Evolutionary conservation across 1,140 invertebrate species (phyloP), one percentile per base, ranked within the genome.

Genomic region (Colletes gigas): DNA sequence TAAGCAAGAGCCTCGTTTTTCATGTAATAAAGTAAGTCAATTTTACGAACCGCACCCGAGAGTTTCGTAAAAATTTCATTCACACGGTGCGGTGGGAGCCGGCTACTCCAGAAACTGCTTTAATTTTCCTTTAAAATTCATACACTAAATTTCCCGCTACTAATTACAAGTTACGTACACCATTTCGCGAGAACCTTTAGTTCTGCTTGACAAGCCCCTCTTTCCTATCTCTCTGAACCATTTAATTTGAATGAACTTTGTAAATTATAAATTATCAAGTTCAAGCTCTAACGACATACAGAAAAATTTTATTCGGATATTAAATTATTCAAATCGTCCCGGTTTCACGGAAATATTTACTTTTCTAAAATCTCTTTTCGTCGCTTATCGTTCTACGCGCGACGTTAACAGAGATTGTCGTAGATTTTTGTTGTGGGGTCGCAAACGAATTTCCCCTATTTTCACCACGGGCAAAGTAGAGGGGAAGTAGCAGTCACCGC

Each of bases 401-500:
- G 50, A 44, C 55, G 60, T 41, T 55, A 57, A 82, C 78, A 5
- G 41, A n/a, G 70, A 55, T 8, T 57, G 21, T 17, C 68, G 19
- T 57, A 6, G 50, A 84, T 76, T 76, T 81, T 76, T 66, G 78
- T 81, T n/a, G 30, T 66, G 55, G 68, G 52, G 47, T 39, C 81
- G 69, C 81, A 79, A 83, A 80, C 74, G 66, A 84, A 78, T 82
- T 77, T 86, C 47, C 66, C 17, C 57, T 75, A 63, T 84, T 63
- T 85, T 59, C 50, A 9, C 41, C 62, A 39, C 30, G n/a, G 44
- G 59, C 30, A 60, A 81, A 81, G 82, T 39, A 55, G 44, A 57
- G 39, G 52, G 44, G 66, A 74, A 67, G 57, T 60, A 80, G 62
- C 50, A 50, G 50, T 50, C 50, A 12, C 17, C 60, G 21, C 50